Percentiles rank a stretch among this genome's conserved stretches.
Conservation (phyloP, 2,888 invertebrate genomes). For the Acronicta psi region DNA sequence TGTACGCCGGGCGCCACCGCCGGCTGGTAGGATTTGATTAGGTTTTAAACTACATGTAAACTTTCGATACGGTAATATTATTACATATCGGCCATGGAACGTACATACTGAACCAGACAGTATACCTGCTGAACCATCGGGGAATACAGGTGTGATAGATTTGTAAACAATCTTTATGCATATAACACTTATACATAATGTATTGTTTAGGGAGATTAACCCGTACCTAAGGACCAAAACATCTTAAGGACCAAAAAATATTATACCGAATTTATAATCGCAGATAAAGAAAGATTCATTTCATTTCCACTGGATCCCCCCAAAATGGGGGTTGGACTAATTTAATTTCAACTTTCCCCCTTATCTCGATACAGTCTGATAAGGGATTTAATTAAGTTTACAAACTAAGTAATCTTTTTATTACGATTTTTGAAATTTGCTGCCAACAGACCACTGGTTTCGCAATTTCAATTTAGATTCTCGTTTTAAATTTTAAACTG, state of each 20-base stretch:
- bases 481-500: constrained; percentile 5
- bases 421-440: constrained; percentile 43
- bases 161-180: too few species aligned
- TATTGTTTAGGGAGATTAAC: too few species aligned
- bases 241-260: constrained; percentile 4
- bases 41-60: too few species aligned
- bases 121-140: too few species aligned
- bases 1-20: too few species aligned
- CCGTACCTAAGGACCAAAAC: background rate
- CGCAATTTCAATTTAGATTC: constrained; percentile 43
- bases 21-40: too few species aligned
- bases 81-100: too few species aligned
- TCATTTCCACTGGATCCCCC: constrained; percentile 29
- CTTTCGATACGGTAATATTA: too few species aligned
- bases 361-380: constrained; percentile 58
- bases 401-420: constrained; percentile 52
- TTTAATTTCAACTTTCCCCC: constrained; percentile 58
- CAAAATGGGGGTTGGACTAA: constrained; percentile 38
- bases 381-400: constrained; percentile 59
- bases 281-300: constrained; percentile 57
- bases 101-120: too few species aligned
- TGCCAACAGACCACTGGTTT: constrained; percentile 33
- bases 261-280: constrained; percentile 44
- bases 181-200: too few species aligned
- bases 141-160: too few species aligned